phyloP scores from a whole-genome alignment of 1,140 invertebrate genomes.

The Scaptomyza graminum region DNA sequence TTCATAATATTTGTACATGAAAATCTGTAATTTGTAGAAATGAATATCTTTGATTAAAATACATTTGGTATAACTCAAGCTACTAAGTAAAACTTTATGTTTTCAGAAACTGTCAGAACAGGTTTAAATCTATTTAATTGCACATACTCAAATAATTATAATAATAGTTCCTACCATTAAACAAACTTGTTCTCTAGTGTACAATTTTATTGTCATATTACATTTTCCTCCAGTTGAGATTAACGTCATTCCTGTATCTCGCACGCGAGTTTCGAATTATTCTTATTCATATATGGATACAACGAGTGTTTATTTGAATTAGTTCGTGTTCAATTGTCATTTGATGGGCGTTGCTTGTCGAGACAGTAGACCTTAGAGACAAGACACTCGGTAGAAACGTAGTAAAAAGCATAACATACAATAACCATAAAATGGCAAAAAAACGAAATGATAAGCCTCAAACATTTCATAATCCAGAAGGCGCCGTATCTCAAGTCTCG shows the following conservation, averaged over 20 bases:
- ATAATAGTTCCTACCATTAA: slow-evolving; percentile 18
- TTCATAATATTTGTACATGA: no score
- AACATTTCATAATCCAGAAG: slow-evolving; percentile 41
- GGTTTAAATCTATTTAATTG: neutral
- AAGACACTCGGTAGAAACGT: neutral
- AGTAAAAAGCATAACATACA: neutral
- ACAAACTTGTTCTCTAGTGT: slow-evolving; percentile 14
- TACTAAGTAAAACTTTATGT: neutral
- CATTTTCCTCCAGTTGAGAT: neutral
- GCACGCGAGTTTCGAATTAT: slow-evolving; percentile 2
- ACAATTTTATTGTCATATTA: slow-evolving; percentile 9
- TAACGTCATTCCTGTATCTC: neutral
- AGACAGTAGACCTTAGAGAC: slow-evolving; percentile 11
- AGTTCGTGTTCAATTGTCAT: neutral
- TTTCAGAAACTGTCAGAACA: neutral
- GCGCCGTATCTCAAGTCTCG: slow-evolving; percentile 45
- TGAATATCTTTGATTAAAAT: neutral
- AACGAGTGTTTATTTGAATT: neutral
- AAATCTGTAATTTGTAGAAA: neutral
- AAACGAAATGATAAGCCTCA: slow-evolving; percentile 31
- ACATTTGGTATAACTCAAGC: neutral
- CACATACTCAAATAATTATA: slow-evolving; percentile 28
- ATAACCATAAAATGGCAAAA: neutral
- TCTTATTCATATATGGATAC: neutral
- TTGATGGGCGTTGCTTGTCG: slow-evolving; percentile 25